Base-by-base conservation (phyloP, 37 sponge, comb jelly and placozoan species). In the Dysidea cf. avara region DNA sequence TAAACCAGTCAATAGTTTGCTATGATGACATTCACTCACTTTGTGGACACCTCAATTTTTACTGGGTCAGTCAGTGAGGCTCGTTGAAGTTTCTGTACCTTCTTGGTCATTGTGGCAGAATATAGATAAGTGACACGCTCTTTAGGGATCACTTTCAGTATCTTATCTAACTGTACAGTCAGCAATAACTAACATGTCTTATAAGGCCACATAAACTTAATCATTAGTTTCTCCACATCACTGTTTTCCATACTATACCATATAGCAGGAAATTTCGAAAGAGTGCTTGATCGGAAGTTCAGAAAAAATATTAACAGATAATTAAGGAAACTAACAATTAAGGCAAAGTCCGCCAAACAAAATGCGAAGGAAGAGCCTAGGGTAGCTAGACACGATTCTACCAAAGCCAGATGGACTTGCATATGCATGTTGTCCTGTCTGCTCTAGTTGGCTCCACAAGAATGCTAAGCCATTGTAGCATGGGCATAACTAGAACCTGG, bases 101-200 rank as follows among this genome's bases (percentile, higher is more conserved):
- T 98, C 66, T 92, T 91, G 14, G 99, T 98, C 99, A 98, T 98
- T 39, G 99, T 98, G 39, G 99, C 99, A 69, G 94, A 93, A 69
- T 85, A 98, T 29, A 98, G 74, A 64, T 90, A 98, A 14, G 99
- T 98, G 48, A 36, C 79, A 20, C 99, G 65, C 65, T 98, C 87
- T 24, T 81, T 69, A 4, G 99, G 93, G 21, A 98, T 68, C 6
- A 95, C 82, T 39, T 92, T 95, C 40, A 98, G 50, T 17, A 98
- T 92, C 76, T 98, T 98, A 53, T 98, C 89, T 35, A 98, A 80
- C 92, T 85, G 54, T 12, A 43, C 5, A 12, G n/a, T n/a, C n/a
- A n/a, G n/a, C n/a, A n/a, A n/a, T 16, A 24, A 26, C 21, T 24
- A 58, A 58, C 25, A 17, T 12, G 25, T 24, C 61, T 11, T 24